Base-by-base conservation (phyloP, 1,140 invertebrate species). In the Nasonia vitripennis region DNA sequence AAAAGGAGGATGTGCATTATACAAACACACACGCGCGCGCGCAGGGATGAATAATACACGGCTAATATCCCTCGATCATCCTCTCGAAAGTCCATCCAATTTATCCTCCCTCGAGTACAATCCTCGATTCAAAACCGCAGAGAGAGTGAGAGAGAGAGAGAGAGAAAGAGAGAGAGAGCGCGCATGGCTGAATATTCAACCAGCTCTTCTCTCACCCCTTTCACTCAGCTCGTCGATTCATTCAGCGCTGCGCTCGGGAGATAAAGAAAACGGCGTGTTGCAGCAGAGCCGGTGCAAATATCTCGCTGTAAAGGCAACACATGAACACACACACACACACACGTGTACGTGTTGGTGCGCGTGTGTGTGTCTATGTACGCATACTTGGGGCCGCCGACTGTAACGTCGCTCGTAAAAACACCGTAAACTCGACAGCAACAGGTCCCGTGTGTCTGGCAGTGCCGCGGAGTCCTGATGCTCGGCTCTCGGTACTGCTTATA, bases 351-450 rank as follows among this genome's bases (percentile, higher is more conserved):
- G 89, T 86, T 84, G 85, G 88, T 87, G 86, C 12, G 48, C 67
- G 78, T 20, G 48, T 74, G 77, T 78, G 10, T n/a, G 31, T 85
- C 37, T 80, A 75, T 48, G 62, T 27, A 9, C 27, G 71, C 71
- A 55, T 23, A 62, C 71, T 81, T 34, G 62, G 41, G 27, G 37
- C 90, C 89, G 90, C 88, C 91, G 91, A 92, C 90, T 93, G 92
- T 93, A 93, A 93, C 91, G 91, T 91, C 89, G 90, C 90, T 93
- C 92, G 92, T 93, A 93, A 93, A 93, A 93, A 93, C 92, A 93
- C 91, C 93, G 92, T 93, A 93, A 93, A 93, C 92, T 93, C 92
- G 90, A 93, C 91, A 93, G 93, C 93, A 93, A 93, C 93, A 93
- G 92, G 93, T 93, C 92, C 89, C 90, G 91, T 91, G 90, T 91